These are phyloP conservation scores for Scomberomorus guttatus DNA, from an alignment of 2,797 vertebrate species.

Conservation along the genomic window DNA sequence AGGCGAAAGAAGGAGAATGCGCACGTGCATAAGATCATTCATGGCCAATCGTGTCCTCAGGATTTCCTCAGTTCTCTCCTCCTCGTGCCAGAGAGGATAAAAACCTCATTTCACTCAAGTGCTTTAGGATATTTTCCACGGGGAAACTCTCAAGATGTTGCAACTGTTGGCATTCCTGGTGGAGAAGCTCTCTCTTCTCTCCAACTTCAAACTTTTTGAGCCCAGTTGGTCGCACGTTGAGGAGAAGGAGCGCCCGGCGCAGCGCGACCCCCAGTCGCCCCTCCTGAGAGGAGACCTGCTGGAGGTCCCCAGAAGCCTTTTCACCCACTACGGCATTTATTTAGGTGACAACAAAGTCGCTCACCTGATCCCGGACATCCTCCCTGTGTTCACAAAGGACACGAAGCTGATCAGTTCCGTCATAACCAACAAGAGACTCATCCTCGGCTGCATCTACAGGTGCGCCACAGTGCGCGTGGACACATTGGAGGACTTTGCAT, in stretches of 20 bases:
- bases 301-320: conserved; percentile 92
- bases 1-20: neutral
- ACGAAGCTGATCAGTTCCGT: conserved; percentile 81
- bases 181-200: conserved; percentile 88
- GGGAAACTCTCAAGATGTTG: conserved; percentile 73
- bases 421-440: conserved; percentile 92
- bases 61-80: conserved; percentile 50
- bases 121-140: neutral
- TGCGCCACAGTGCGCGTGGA: conserved; percentile 93
- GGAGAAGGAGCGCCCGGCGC: conserved; percentile 40
- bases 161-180: conserved; percentile 84
- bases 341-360: conserved; percentile 93
- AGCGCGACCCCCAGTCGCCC: conserved; percentile 49
- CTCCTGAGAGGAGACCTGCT: conserved; percentile 91
- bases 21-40: conserved; percentile 46
- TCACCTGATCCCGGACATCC: conserved; percentile 96
- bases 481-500: conserved; percentile 93
- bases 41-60: conserved; percentile 64
- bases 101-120: conserved; percentile 44
- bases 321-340: conserved; percentile 95
- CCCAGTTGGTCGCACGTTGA: conserved; percentile 44
- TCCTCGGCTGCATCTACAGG: conserved; percentile 90
- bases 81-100: conserved; percentile 69
- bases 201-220: conserved; percentile 83
- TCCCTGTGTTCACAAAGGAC: conserved; percentile 87